Base-by-base conservation (phyloP, 2,113 vertebrate genomes). In the Cyanoramphus novaezelandiae region DNA sequence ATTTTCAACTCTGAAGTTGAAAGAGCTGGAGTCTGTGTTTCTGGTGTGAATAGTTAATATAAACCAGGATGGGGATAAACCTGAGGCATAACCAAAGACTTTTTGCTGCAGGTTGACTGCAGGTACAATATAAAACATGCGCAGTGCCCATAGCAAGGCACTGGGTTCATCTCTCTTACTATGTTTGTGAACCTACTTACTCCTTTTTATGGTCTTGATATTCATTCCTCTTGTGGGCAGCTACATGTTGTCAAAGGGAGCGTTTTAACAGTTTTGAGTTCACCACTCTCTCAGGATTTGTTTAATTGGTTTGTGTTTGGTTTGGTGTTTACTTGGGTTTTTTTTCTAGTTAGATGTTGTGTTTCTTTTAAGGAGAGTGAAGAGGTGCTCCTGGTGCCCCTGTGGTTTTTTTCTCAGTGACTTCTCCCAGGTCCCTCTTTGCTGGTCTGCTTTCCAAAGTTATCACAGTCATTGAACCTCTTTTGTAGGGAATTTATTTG, bases 71-170 rank as follows among this genome's bases (percentile, higher is more conserved):
- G 2, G 3, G 4, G 2, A 3, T 47, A 33, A 65, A 85, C 43
- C 16, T 31, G 29, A 63, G n/a, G 18, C 11, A 39, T 63, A 71
- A 75, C 7, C 28, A 62, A 44, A 88, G 11, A 25, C 9, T 4
- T 80, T 88, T 71, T 41, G 5, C 12, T 8, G 2, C 13, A 2
- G 20, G 2, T 67, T 47, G 64, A 50, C 31, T 0, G 1, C n/a
- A 67, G 28, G n/a, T 68, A 17, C n/a, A 20, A 9, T 25, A 17
- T 19, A 53, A 79, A 71, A 67, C 8, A 24, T 8, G 7, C 18
- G 15, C 18, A 12, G 27, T 18, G 11, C 5, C 46, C 4, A 24
- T 7, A 62, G 17, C 21, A 21, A 62, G 17, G 21, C 43, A 27
- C 4, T 35, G 15, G 8, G 16, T 29, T 77, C 1, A 9, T 17